Evolutionary conservation across 2,797 vertebrate species (phyloP), one percentile per base, ranked within the genome.

Genomic region (Merluccius polli): DNA sequence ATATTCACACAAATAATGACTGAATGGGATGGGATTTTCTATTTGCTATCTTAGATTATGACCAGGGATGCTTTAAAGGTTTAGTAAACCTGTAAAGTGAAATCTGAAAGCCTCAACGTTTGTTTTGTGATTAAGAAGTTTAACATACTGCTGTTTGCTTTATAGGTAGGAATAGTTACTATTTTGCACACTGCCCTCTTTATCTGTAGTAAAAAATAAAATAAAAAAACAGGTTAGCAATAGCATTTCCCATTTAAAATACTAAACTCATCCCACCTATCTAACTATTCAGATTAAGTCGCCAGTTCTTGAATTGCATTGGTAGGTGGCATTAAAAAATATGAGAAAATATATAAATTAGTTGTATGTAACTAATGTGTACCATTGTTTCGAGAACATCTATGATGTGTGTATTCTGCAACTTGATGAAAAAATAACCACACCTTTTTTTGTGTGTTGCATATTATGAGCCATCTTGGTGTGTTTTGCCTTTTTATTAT

Each of bases 301-400:
- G 10, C 59, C 15, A 65, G 59, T 65, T 65, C 1, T 65, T 11
- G 24, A 65, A 65, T 65, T 65, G 59, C 59, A 65, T 59, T 59
- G 52, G 75, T 79, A 80, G 31, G 82, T 81, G 77, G 74, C 81
- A 87, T 85, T 48, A 78, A 77, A 91, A 81, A 76, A 83, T 83
- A 90, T 92, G 90, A 32, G 21, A 65, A 27, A 27, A 27, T 2
- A 65, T 65, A 65, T 32, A 70, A 70, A 70, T 70, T 31, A 32
- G 13, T 31, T 31, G 18, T 32, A 21, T 70, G 30, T 70, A 31
- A 27, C 15, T 65, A 63, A 24, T 63, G 69, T 74, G 33, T 72
- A 48, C 75, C 68, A 74, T 65, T 67, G 38, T 80, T 48, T 73
- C 65, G 59, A 75, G 71, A 38, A 82, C 44, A 71, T n/a, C 41